These are phyloP conservation scores for Prionailurus bengalensis DNA, from an alignment of 2,113 vertebrate genomes.

Conservation along the genomic window DNA sequence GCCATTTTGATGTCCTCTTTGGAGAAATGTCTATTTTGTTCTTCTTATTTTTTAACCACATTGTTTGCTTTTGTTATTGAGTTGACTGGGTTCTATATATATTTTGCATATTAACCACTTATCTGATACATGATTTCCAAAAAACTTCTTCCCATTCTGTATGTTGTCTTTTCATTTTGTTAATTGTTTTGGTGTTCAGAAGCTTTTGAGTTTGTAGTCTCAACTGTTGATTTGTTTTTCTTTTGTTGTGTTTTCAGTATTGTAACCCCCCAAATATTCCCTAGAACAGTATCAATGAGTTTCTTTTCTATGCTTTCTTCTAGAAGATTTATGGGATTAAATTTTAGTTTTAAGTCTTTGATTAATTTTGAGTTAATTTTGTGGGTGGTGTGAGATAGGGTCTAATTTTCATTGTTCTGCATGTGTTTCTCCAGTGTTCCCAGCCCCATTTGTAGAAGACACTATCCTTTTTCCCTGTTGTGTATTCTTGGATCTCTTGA, in stretches of 20 bases:
- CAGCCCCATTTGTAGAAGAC: background rate
- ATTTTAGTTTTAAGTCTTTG: background rate
- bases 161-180: background rate
- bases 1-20: background rate
- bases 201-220: background rate
- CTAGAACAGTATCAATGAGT: background rate
- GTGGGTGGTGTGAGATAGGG: background rate
- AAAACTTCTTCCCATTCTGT: background rate
- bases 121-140: background rate
- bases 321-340: background rate
- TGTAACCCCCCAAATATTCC: background rate
- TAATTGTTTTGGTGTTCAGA: background rate
- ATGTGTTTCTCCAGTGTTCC: background rate
- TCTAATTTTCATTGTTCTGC: background rate
- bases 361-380: background rate
- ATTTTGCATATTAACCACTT: background rate
- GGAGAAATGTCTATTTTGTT: background rate
- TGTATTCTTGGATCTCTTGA: background rate
- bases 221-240: background rate
- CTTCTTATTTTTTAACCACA: background rate
- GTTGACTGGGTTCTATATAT: background rate
- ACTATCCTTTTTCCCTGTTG: background rate
- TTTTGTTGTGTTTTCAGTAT: background rate
- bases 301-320: background rate
- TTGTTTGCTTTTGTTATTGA: background rate